phyloP scores from a whole-genome alignment of 1,140 invertebrate genomes.

The Neoseiulus cucumeris region DNA sequence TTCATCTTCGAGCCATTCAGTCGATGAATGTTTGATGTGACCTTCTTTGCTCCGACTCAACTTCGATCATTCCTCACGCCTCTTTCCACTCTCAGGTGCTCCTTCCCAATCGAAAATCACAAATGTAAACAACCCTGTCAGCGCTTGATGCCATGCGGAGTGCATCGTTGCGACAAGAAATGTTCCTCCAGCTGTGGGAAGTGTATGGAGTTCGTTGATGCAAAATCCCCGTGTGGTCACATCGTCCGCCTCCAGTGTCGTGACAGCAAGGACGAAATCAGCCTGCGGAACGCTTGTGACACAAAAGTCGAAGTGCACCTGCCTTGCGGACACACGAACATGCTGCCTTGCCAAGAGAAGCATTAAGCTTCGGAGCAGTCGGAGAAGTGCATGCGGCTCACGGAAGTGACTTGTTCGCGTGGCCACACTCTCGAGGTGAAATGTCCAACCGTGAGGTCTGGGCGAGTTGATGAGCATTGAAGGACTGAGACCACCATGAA shows the following conservation, averaged over 20 bases:
- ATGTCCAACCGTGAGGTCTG: too few species aligned
- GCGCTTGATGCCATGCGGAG: constrained; percentile 13
- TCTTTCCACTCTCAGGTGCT: not conserved
- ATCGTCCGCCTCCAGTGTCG: constrained; percentile 12
- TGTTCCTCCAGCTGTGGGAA: constrained; percentile 13
- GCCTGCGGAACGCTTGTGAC: not conserved
- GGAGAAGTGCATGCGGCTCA: constrained; percentile 1
- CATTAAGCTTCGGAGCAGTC: too few species aligned
- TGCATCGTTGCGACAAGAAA: constrained; percentile 14
- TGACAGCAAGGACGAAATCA: not conserved
- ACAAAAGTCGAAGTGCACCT: not conserved
- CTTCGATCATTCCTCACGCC: too few species aligned
- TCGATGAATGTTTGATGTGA: too few species aligned
- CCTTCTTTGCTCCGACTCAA: too few species aligned
- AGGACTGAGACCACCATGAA: too few species aligned
- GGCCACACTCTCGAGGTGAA: too few species aligned
- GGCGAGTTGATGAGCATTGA: not conserved
- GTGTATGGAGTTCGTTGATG: constrained; percentile 12
- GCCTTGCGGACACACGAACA: not conserved
- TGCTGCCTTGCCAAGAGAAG: not conserved
- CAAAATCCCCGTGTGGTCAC: constrained; percentile 17
- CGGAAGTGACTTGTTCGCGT: not conserved
- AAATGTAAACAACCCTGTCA: not conserved
- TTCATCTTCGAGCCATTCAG: too few species aligned
- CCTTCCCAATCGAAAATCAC: not conserved